These are phyloP conservation scores for Caiman crocodilus DNA, from an alignment of 2,797 vertebrate genomes.

Conservation along the genomic window DNA sequence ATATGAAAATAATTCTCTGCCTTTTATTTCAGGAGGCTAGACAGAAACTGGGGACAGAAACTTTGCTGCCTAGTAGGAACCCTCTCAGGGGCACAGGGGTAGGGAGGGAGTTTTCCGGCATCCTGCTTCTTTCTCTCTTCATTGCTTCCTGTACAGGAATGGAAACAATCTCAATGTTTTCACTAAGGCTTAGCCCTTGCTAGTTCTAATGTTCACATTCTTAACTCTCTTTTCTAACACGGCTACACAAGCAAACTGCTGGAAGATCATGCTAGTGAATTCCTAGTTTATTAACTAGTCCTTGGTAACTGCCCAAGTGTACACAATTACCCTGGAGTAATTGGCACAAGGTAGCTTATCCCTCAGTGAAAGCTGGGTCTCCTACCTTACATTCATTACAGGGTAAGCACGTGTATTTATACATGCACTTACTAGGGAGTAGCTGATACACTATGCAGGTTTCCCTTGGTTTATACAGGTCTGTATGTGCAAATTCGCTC, in stretches of 20 bases:
- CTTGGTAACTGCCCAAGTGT: too few relatives aligned
- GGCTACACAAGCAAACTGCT: not conserved
- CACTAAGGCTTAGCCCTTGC: not conserved
- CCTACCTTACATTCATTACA: too few relatives aligned
- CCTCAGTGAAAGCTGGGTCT: too few relatives aligned
- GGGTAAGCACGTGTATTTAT: too few relatives aligned
- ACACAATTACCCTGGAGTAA: too few relatives aligned
- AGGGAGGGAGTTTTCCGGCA: not conserved
- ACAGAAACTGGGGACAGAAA: not conserved
- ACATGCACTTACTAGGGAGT: too few relatives aligned
- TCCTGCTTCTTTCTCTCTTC: not conserved
- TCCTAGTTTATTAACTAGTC: too few relatives aligned
- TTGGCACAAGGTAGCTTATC: too few relatives aligned
- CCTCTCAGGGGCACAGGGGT: not conserved
- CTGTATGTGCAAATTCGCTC: too few relatives aligned
- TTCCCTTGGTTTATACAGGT: too few relatives aligned
- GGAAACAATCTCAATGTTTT: not conserved
- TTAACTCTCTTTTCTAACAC: not conserved
- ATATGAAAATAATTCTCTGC: not conserved
- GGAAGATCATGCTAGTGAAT: too few relatives aligned
- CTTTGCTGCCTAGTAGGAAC: not conserved
- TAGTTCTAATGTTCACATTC: fast-evolving
- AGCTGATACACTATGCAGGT: too few relatives aligned
- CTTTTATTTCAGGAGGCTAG: not conserved
- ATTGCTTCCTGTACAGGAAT: not conserved